Conservation (phyloP, 1,140 invertebrate genomes). For the Drosophila prosaltans region DNA sequence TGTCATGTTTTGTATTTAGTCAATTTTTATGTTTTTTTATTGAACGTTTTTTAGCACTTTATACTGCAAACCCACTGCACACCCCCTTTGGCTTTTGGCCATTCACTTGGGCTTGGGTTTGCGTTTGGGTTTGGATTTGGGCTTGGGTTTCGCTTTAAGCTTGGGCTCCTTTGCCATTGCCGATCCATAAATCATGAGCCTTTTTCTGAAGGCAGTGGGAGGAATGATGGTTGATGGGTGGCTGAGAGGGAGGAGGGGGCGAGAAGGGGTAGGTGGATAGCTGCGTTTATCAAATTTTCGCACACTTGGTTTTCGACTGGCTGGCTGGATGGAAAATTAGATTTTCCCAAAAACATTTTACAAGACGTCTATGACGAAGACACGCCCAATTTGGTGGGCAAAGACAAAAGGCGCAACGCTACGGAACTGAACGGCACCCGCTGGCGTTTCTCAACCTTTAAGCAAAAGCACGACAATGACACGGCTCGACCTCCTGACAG, state of each 20-base stretch:
- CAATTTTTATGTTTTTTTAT: constrained; percentile 74
- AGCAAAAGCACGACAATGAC: constrained; percentile 69
- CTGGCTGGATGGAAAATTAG: constrained; percentile 61
- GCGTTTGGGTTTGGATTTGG: constrained; percentile 10
- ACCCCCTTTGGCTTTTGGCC: constrained; percentile 28
- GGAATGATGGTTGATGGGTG: not conserved
- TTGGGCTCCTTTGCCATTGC: constrained; percentile 23
- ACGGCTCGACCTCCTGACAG: constrained; percentile 56
- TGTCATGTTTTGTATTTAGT: constrained; percentile 82
- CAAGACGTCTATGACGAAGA: constrained; percentile 24
- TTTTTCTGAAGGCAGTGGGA: constrained; percentile 27
- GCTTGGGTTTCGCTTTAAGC: constrained; percentile 10
- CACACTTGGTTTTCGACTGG: constrained; percentile 69
- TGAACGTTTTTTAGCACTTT: constrained; percentile 73
- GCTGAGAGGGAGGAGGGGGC: not conserved
- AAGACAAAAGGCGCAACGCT: constrained; percentile 61
- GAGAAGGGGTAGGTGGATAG: constrained; percentile 13
- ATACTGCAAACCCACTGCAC: constrained; percentile 46
- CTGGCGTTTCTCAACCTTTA: constrained; percentile 69
- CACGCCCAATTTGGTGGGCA: constrained; percentile 53
- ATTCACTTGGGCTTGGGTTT: constrained; percentile 16
- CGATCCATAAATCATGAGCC: constrained; percentile 71
- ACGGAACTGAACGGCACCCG: constrained; percentile 38
- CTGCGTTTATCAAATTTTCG: constrained; percentile 79
- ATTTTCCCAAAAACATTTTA: constrained; percentile 64